Evolutionary conservation across 2,888 invertebrate genomes (phyloP).

Genomic region (Morpho helenor): DNA sequence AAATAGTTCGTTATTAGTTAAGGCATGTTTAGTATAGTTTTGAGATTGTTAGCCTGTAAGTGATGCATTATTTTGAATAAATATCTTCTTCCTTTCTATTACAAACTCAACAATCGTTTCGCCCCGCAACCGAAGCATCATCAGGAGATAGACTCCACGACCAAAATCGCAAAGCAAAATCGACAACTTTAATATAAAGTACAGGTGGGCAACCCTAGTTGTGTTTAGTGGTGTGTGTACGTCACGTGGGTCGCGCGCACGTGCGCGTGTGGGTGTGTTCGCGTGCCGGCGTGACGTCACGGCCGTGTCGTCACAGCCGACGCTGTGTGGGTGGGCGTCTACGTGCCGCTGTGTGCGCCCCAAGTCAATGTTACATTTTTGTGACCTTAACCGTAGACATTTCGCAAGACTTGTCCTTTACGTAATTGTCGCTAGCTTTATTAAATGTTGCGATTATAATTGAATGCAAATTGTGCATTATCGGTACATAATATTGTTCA

Average conservation of each 20-base stretch:
- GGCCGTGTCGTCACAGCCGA: constrained; percentile 37
- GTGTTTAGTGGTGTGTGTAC: constrained; percentile 30
- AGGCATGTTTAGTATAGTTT: no score
- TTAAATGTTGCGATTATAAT: constrained; percentile 10
- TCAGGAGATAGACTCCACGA: no score
- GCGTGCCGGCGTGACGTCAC: constrained; percentile 72
- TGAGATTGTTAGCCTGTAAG: no score
- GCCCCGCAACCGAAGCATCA: no score
- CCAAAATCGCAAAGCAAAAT: no score
- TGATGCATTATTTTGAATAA: no score
- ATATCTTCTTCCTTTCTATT: no score
- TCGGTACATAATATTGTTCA: no score
- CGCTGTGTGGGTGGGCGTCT: constrained; percentile 39
- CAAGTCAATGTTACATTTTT: constrained; percentile 75
- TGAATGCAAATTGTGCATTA: constrained; percentile 4
- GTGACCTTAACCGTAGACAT: constrained; percentile 72
- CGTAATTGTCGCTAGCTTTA: constrained; percentile 32
- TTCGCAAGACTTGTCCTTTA: constrained; percentile 56
- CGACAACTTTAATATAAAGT: not conserved
- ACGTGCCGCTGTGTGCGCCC: constrained; percentile 31
- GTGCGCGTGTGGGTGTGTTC: constrained; percentile 72
- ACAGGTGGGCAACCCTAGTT: constrained; percentile 2
- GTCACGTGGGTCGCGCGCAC: constrained; percentile 52
- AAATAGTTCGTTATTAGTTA: no score
- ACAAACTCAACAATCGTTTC: no score